Evolutionary conservation across 35 echinoderm and acorn worm genomes (phyloP), one percentile per base, ranked within the genome.

Genomic region (Apostichopus californicus): DNA sequence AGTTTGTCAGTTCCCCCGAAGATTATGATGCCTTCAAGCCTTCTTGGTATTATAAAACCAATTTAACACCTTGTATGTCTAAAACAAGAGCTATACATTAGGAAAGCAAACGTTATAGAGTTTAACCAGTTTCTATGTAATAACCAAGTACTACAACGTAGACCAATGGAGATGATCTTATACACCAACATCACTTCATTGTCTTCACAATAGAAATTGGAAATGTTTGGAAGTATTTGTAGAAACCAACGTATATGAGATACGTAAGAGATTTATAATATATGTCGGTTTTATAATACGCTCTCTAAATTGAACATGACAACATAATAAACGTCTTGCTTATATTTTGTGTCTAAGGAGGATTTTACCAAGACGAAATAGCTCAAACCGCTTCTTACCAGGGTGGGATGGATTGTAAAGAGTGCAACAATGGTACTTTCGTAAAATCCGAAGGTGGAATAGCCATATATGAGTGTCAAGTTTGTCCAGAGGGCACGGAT

Each of bases 291-390:
- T 68, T 68, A 14, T 68, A 0, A 3, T 68, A 11, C 3, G 11
- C 64, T 68, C 11, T 68, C 18, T 11, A 11, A 68, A 14, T 52
- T 81, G 25, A 34, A 46, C 34, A 46, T 46, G 34, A 46, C 34
- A 46, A 46, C 34, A 46, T 46, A 46, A 46, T 46, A 46, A 46
- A 46, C 34, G 34, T 46, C 34, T 46, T 46, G 34, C 34, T 46
- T 46, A 46, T 46, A 46, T 46, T 46, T 46, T 46, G 34, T 46
- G 34, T 2, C 34, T 46, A 46, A 83, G 80, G 80, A 13, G 80
- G 80, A 1, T 83, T 83, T 83, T 83, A 83, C 54, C 80, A 83
- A 55, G 78, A 81, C 18, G 9, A 46, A 81, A 81, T 81, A 0
- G 78, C 9, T 10, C 78, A 81, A 26, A 18, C 78, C 4, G 14